phyloP scores from a whole-genome alignment of 2,113 vertebrate species.

The Antechinus stuartii region DNA sequence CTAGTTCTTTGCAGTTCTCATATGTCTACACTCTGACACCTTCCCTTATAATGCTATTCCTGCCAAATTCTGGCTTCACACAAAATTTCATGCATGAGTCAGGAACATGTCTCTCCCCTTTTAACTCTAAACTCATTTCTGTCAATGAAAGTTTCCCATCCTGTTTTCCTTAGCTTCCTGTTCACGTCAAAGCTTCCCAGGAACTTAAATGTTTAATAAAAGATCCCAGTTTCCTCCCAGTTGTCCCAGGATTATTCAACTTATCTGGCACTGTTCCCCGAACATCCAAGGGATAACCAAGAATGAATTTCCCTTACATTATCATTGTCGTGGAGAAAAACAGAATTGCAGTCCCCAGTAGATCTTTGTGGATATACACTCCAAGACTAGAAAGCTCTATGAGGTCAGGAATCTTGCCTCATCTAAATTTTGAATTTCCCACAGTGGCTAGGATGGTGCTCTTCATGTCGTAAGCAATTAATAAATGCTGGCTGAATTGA shows the following conservation, averaged over 20 bases:
- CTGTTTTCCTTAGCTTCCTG: neutral
- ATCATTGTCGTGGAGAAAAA: neutral
- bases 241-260: neutral
- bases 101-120: neutral
- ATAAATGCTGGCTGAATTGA: neutral
- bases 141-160: neutral
- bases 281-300: neutral
- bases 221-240: neutral
- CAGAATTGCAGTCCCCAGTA: neutral
- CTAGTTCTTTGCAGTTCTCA: neutral
- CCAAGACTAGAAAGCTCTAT: neutral
- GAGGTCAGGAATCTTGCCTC: neutral
- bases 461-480: neutral
- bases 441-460: neutral
- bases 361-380: neutral
- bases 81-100: neutral
- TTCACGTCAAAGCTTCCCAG: neutral
- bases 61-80: neutral
- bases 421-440: neutral
- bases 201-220: neutral
- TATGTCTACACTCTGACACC: conserved; percentile 43
- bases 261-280: neutral
- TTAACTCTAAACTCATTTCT: neutral
- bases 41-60: neutral
- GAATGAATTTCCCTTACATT: neutral